Evolutionary conservation across 2,888 invertebrate genomes (phyloP).

Genomic region (Ophion ellenae): DNA sequence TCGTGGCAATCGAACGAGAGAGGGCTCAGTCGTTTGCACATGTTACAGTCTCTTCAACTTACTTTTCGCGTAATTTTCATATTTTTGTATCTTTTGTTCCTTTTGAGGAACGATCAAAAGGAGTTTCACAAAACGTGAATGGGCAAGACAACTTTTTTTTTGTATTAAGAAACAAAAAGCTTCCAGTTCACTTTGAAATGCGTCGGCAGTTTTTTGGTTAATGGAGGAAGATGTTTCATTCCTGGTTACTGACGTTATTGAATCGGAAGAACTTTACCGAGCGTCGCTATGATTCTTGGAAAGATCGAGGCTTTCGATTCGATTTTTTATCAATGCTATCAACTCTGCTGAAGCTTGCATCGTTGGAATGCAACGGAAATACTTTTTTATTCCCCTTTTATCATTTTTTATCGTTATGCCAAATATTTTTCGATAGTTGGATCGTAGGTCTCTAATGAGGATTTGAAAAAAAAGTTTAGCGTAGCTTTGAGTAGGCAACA

Average conservation of each 20-base stretch:
- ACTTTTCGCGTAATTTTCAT: background rate
- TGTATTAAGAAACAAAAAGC: background rate
- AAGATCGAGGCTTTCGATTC: background rate
- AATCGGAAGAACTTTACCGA: background rate
- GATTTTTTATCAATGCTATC: background rate
- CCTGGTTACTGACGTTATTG: background rate
- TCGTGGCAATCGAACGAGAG: background rate
- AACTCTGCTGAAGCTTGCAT: too few species aligned
- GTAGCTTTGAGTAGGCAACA: too few species aligned
- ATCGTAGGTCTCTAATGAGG: too few species aligned
- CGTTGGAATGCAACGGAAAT: too few species aligned
- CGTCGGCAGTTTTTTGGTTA: background rate
- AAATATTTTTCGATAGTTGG: too few species aligned
- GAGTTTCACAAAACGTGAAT: background rate
- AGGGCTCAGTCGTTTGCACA: background rate
- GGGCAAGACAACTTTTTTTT: background rate
- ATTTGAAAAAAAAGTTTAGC: too few species aligned
- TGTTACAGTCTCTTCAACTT: background rate
- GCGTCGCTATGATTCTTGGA: background rate
- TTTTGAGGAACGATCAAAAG: background rate
- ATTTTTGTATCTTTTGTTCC: background rate
- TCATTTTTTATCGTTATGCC: too few species aligned
- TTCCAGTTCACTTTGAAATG: background rate
- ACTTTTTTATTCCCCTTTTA: too few species aligned
- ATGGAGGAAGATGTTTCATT: background rate